Evolutionary conservation across 2,113 vertebrate genomes (phyloP), one percentile per base, ranked within the genome.

Genomic region (Antidorcas marsupialis): DNA sequence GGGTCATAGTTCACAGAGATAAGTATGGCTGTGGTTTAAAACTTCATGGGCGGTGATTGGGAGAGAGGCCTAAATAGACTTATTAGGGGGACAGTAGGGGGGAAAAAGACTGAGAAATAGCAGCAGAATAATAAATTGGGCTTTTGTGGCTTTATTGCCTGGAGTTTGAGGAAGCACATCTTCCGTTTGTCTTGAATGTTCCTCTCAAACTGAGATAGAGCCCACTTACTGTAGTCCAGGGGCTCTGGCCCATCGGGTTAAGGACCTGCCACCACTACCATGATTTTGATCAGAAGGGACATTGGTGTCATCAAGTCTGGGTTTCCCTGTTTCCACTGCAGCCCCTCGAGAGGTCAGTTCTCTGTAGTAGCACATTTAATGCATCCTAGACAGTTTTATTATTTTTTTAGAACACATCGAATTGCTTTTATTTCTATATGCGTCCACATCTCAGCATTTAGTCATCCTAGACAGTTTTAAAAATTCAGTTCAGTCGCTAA

Each of bases 291-390:
- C 76, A 28, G 43, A 78, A 78, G 14, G 28, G 16, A 47, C 33
- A 0, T 2, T 6, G 21, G 45, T 8, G 53, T 6, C 28, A 1
- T 25, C 23, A 16, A 15, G 52, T 36, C 19, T 27, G 47, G 74
- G 39, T 19, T 82, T 43, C 17, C 39, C 47, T 33, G 28, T 81
- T 52, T 50, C 28, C 71, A 50, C 57, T 28, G 2, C 16, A 28
- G 43, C n/a, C 43, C 45, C 33, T 6, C 2, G 0, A 25, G 30
- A 45, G 57, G 30, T 28, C 79, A 55, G 45, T 52, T 45, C 39
- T 82, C 14, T 50, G 59, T 47, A 36, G 28, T 11, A 21, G 13
- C 21, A 30, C 3, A 25, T 36, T 4, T 76, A 11, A 8, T 21
- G 36, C 62, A 7, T 53, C 43, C 39, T 36, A 7, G 28, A 21